Conservation (phyloP, 2,888 invertebrate species). For the Drosophila multiciliata region DNA sequence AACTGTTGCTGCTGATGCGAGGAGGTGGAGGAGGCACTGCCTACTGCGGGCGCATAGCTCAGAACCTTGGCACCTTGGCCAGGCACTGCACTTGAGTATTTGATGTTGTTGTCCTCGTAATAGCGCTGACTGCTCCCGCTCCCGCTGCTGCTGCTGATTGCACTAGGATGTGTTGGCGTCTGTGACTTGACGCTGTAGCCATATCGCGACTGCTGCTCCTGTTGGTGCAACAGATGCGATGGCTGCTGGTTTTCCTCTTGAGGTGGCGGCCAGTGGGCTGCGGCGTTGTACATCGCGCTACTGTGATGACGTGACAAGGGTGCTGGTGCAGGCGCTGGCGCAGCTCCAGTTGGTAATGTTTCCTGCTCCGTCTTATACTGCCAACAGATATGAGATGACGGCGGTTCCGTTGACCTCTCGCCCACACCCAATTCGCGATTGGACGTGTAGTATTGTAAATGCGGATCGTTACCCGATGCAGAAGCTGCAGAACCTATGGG, state of each 20-base stretch:
- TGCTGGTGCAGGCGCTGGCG: not conserved
- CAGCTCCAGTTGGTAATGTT: conserved; percentile 10
- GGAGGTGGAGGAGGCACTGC: conserved; percentile 29
- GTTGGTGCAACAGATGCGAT: conserved; percentile 24
- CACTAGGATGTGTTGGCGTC: conserved; percentile 21
- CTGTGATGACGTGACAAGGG: conserved; percentile 20
- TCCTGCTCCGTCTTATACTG: conserved; percentile 56
- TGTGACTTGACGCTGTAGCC: conserved; percentile 28
- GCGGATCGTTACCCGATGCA: conserved; percentile 57
- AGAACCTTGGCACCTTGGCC: conserved; percentile 29
- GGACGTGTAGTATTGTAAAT: conserved; percentile 71
- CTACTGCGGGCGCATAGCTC: conserved; percentile 33
- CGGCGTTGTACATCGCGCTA: conserved; percentile 32
- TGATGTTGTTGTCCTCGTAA: conserved; percentile 54
- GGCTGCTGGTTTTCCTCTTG: conserved; percentile 45
- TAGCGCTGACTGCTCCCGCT: conserved; percentile 38
- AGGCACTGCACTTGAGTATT: conserved; percentile 46
- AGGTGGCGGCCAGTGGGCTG: conserved; percentile 61
- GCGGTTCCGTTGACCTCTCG: conserved; percentile 55
- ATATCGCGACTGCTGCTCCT: conserved; percentile 36
- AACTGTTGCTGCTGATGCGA: conserved; percentile 5
- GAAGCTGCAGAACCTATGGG: conserved; percentile 51
- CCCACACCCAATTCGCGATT: conserved; percentile 57
- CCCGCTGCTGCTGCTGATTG: conserved; percentile 26
- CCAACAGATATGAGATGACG: conserved; percentile 48